Evolutionary conservation across 2,113 vertebrate genomes (phyloP).

Genomic region (Cinclus mexicanus): DNA sequence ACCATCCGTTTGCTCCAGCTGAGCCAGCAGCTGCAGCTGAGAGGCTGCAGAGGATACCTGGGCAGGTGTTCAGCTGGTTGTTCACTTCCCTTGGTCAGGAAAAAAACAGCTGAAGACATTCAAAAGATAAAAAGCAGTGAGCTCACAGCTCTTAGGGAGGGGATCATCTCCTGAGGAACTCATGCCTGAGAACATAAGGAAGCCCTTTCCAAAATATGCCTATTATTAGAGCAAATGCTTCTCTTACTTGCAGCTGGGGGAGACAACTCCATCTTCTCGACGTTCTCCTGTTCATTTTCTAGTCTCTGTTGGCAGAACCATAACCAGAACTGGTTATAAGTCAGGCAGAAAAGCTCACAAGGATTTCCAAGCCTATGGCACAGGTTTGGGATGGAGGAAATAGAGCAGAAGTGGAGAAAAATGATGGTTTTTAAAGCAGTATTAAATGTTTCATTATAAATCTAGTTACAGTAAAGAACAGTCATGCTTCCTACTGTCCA

Average conservation of each 20-base stretch:
- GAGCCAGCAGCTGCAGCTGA: not conserved
- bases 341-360: not conserved
- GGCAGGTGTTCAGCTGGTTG: not conserved
- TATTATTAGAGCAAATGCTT: not conserved
- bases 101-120: not conserved
- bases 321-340: not conserved
- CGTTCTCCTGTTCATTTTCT: slow-evolving; percentile 74
- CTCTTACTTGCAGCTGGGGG: slow-evolving; percentile 68
- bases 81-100: not conserved
- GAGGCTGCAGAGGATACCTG: not conserved
- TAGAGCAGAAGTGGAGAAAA: not conserved
- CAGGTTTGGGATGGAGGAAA: not conserved
- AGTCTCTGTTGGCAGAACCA: slow-evolving; percentile 75
- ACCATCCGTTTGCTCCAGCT: not conserved
- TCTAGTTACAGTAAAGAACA: not conserved
- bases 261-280: slow-evolving; percentile 62
- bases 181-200: not conserved
- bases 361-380: not conserved
- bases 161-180: not conserved
- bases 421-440: not conserved
- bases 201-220: not conserved
- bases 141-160: not conserved
- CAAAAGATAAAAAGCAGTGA: not conserved
- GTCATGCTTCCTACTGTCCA: not conserved
- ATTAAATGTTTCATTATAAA: not conserved